These are phyloP conservation scores for Lampropteryx suffumata DNA, from an alignment of 2,888 invertebrate genomes.

Conservation along the genomic window DNA sequence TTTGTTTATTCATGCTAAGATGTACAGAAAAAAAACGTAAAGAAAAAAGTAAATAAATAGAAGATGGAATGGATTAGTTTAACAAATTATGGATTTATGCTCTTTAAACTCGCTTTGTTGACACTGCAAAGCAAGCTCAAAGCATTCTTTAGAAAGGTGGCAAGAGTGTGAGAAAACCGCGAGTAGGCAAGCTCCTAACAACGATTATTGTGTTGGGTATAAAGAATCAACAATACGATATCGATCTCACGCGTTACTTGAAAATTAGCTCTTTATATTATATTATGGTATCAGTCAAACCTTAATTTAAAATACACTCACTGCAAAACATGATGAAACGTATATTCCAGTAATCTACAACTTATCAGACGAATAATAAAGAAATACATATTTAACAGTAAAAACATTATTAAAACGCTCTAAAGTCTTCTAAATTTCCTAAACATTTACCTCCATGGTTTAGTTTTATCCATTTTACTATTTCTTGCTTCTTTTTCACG, in stretches of 20 bases:
- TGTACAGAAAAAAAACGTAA: too few relatives aligned
- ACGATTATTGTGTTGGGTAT: constrained; percentile 27
- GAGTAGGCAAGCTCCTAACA: neutral
- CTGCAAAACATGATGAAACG: constrained; percentile 32
- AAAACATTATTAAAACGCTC: constrained; percentile 4
- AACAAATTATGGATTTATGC: neutral
- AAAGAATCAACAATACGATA: constrained; percentile 25
- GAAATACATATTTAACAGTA: constrained; percentile 30
- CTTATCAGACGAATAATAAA: constrained; percentile 41
- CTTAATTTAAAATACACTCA: constrained; percentile 18
- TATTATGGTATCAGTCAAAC: neutral
- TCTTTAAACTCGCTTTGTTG: neutral
- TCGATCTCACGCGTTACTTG: constrained; percentile 33
- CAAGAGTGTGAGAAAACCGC: constrained; percentile 30
- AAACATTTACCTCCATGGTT: constrained; percentile 46
- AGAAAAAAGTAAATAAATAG: too few relatives aligned
- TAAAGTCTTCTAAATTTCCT: constrained; percentile 2
- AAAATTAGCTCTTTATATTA: constrained; percentile 29
- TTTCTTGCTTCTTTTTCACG: neutral
- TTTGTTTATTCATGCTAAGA: too few relatives aligned
- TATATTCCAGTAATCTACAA: constrained; percentile 45
- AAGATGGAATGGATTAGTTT: too few relatives aligned
- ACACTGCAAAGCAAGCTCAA: constrained; percentile 14
- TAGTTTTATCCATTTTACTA: constrained; percentile 18
- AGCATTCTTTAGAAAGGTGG: constrained; percentile 14